Percentiles rank a stretch among this genome's conserved stretches.
These are phyloP conservation scores for Perccottus glenii DNA, from an alignment of 2,113 vertebrate genomes.

Conservation along the genomic window DNA sequence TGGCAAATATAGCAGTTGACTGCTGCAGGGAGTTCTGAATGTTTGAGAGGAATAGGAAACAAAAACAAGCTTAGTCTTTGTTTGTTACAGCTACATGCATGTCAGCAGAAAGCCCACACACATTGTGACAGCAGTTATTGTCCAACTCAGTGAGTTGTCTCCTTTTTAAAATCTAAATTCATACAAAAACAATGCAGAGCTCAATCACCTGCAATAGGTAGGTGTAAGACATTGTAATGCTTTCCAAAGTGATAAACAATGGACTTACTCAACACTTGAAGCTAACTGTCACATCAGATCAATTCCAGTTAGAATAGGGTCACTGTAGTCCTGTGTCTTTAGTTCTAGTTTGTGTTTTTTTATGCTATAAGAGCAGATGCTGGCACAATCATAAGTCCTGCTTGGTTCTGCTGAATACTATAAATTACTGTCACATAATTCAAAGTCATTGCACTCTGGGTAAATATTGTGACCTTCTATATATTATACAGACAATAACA, in stretches of 20 bases:
- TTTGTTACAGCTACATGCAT: neutral
- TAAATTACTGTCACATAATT: too few species aligned
- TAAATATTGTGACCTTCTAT: too few species aligned
- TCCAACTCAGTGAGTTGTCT: neutral
- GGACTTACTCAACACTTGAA: neutral
- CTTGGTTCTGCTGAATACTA: too few species aligned
- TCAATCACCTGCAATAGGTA: neutral
- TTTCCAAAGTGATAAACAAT: neutral
- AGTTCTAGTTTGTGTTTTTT: too few species aligned
- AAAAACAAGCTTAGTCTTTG: neutral
- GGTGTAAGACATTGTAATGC: neutral
- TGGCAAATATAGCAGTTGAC: neutral
- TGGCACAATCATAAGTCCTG: too few species aligned
- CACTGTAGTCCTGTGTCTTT: too few species aligned
- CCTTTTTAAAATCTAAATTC: neutral
- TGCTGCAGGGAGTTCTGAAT: neutral
- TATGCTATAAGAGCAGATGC: too few species aligned
- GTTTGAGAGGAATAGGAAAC: neutral
- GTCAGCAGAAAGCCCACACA: conserved; percentile 7
- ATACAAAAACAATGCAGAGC: neutral
- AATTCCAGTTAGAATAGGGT: too few species aligned
- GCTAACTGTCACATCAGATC: too few species aligned
- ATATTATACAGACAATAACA: too few species aligned
- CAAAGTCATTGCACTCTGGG: too few species aligned
- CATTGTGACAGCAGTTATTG: neutral